These are phyloP conservation scores for Morus bassanus DNA, from an alignment of 2,797 vertebrate genomes.

Conservation along the genomic window DNA sequence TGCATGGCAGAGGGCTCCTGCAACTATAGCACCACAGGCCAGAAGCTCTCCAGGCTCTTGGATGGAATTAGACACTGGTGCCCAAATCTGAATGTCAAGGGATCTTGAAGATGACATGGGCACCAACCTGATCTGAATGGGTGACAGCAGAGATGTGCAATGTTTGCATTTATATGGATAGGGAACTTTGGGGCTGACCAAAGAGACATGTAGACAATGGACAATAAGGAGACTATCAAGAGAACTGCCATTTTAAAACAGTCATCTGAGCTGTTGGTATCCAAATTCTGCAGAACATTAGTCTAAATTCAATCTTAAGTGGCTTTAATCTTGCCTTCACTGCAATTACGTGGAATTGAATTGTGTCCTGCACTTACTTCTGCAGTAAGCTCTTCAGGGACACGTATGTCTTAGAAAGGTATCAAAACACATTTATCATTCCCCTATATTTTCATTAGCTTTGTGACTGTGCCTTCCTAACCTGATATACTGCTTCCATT, in stretches of 20 bases:
- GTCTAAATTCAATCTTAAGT: not conserved
- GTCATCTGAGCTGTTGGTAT: not conserved
- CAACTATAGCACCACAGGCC: rapidly evolving
- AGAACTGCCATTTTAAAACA: not conserved
- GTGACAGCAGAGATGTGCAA: not conserved
- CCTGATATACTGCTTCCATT: not conserved
- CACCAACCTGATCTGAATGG: not conserved
- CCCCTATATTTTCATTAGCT: not conserved
- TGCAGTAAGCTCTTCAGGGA: not conserved
- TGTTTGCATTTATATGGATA: not conserved
- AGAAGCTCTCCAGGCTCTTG: not conserved
- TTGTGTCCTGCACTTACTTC: not conserved
- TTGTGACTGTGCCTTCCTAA: not conserved
- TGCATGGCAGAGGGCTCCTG: not conserved
- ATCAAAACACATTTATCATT: constrained; percentile 37
- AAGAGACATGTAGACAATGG: not conserved
- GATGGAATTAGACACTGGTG: not conserved
- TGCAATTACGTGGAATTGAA: not conserved
- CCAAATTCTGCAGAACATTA: not conserved
- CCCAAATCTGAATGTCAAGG: not conserved
- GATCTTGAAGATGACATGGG: not conserved
- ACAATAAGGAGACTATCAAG: not conserved
- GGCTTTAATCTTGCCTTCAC: not conserved
- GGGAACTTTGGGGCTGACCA: not conserved
- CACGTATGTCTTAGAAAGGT: not conserved